Base-by-base conservation (phyloP, 2,113 vertebrate genomes). In the Lepisosteus oculatus region DNA sequence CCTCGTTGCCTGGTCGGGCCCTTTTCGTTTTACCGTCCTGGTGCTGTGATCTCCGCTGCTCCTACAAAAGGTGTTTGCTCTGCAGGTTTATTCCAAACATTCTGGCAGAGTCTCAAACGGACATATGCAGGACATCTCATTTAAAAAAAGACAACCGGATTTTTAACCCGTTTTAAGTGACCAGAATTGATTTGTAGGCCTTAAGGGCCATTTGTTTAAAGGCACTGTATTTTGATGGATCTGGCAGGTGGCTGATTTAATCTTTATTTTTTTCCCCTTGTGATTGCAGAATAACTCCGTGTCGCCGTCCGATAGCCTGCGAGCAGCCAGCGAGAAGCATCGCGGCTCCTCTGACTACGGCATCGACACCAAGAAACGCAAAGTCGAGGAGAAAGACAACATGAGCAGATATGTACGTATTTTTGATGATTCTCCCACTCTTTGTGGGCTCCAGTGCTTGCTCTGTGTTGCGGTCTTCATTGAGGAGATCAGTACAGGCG, bases 341-440 rank as follows among this genome's bases (percentile, higher is more conserved):
- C 90, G 96, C 41, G 85, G 94, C 78, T 97, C 96, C 4, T 88
- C 95, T 0, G 97, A 98, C 69, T 98, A 97, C 65, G 78, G 92
- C 75, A 85, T 95, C 5, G 97, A 99, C 79, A 86, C 95, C 75
- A 98, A 98, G 89, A 99, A 98, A 79, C 83, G 97, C 81, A 97
- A 97, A 82, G 95, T 95, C 0, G 97, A 99, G 62, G 96, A 98
- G 86, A 98, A 98, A 81, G 96, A 98, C 86, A 95, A 88, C 81
- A 87, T 98, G 93, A 94, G 95, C 86, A 89, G 95, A 94, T 99
- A 98, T 63, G 97, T 99, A 85, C 78, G 97, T 80, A 41, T 42
- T 42, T 64, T 47, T 29, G 17, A 44, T 72, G 55, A 12, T 57
- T 29, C 17, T 14, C 47, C 15, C 42, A 15, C 6, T 4, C 7